Conservation (phyloP, 2,888 invertebrate genomes). For the Eumacrocentrus americanus region DNA sequence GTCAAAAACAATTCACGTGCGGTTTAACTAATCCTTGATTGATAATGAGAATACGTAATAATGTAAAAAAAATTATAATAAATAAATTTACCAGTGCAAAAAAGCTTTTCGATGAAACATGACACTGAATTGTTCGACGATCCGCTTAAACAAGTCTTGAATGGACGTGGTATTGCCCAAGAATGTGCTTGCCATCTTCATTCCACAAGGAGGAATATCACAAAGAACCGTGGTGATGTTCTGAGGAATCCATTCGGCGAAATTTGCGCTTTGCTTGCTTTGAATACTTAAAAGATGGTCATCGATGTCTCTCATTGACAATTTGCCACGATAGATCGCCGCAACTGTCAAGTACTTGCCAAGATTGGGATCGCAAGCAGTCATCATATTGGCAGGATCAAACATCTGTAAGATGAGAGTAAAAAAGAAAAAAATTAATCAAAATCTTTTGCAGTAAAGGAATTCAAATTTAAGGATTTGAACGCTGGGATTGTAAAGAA, state of each 20-base stretch:
- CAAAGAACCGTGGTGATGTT: slow-evolving; percentile 23
- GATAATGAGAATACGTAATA: background rate
- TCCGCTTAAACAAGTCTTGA: slow-evolving; percentile 26
- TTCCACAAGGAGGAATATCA: slow-evolving; percentile 23
- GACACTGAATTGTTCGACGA: slow-evolving; percentile 21
- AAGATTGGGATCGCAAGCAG: slow-evolving; percentile 30
- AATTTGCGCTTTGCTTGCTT: background rate
- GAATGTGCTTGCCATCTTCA: slow-evolving; percentile 26
- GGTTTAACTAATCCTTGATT: too few relatives aligned
- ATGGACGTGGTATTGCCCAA: slow-evolving; percentile 27
- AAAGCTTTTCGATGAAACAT: slow-evolving; percentile 28
- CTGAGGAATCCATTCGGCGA: slow-evolving; percentile 28
- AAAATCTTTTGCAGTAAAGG: background rate
- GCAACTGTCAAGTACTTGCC: slow-evolving; percentile 29
- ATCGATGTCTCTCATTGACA: slow-evolving; percentile 26
- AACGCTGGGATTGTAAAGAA: too few relatives aligned
- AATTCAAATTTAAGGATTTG: too few relatives aligned
- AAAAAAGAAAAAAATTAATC: background rate
- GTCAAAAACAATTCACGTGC: too few relatives aligned
- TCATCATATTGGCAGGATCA: slow-evolving; percentile 33
- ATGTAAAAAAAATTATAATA: background rate
- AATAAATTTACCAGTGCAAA: slow-evolving; percentile 24
- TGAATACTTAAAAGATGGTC: slow-evolving; percentile 19
- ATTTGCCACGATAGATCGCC: slow-evolving; percentile 24
- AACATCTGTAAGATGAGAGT: slow-evolving; percentile 29